Percentiles rank a stretch among this genome's conserved stretches.
These are phyloP conservation scores for Larimichthys crocea DNA, from an alignment of 2,113 vertebrate species.

Conservation along the genomic window DNA sequence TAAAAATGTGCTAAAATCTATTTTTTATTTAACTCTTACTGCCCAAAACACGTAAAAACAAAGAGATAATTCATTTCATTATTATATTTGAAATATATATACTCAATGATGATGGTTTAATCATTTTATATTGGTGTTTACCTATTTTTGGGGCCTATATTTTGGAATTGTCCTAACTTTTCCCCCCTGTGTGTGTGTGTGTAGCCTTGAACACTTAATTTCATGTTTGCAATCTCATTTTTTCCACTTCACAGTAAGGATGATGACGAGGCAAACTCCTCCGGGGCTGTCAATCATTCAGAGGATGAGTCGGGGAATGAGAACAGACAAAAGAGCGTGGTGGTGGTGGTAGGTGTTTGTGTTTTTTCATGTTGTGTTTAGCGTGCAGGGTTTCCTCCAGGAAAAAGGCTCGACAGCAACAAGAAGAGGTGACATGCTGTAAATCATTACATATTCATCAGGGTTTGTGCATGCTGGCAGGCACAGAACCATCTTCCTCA, in stretches of 20 bases:
- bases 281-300: slow-evolving; percentile 77
- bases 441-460: neutral
- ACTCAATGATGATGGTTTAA: too few species aligned
- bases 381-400: neutral
- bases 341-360: slow-evolving; percentile 82
- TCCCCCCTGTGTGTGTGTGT: too few species aligned
- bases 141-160: too few species aligned
- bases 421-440: neutral
- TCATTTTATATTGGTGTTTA: too few species aligned
- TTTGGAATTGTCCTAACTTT: too few species aligned
- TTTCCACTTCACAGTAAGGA: slow-evolving; percentile 70
- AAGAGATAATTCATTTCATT: too few species aligned
- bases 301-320: slow-evolving; percentile 84
- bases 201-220: neutral
- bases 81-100: too few species aligned
- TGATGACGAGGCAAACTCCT: slow-evolving; percentile 74
- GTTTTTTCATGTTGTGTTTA: neutral
- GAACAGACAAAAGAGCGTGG: slow-evolving; percentile 79
- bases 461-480: neutral
- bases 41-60: too few species aligned
- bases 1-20: too few species aligned
- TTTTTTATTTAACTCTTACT: too few species aligned
- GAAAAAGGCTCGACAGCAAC: neutral
- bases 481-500: too few species aligned
- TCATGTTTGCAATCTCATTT: neutral